Conservation (phyloP, 2,113 vertebrate species). For the Xiphorhynchus elegans region DNA sequence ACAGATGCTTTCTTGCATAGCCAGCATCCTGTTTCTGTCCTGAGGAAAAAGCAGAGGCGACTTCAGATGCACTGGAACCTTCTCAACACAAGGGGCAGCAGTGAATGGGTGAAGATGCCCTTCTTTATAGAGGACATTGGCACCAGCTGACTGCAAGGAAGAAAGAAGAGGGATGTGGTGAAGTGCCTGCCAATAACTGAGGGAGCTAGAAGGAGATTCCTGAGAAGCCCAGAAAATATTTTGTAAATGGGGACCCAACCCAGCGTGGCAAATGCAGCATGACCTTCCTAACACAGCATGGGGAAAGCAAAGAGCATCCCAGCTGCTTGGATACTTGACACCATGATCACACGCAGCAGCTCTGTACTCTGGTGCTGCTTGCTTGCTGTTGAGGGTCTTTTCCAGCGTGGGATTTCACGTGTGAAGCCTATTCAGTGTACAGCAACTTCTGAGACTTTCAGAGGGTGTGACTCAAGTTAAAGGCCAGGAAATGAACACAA, state of each 20-base stretch:
- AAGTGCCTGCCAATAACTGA: neutral
- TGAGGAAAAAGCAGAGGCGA: neutral
- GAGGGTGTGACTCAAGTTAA: neutral
- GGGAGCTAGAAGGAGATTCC: conserved; percentile 39
- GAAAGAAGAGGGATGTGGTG: neutral
- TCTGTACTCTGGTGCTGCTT: neutral
- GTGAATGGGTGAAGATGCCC: neutral
- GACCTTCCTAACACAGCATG: conserved; percentile 50
- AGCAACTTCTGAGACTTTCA: conserved; percentile 6
- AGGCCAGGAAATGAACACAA: neutral
- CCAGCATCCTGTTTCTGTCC: neutral
- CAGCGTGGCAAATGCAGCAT: conserved; percentile 61
- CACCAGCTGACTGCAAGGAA: neutral
- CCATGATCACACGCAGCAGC: neutral
- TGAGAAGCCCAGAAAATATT: conserved; percentile 62
- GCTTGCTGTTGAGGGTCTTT: conserved; percentile 11
- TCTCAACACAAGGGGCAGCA: neutral
- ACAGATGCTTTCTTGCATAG: neutral
- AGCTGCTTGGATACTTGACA: conserved; percentile 57
- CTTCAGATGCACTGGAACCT: neutral
- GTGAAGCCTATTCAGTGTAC: neutral
- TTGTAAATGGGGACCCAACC: conserved; percentile 38
- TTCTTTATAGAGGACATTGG: neutral
- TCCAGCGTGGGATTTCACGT: conserved; percentile 31
- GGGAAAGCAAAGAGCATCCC: conserved; percentile 42